Percentiles rank a stretch among this genome's conserved stretches.
These are phyloP conservation scores for Hydrozoanthus gracilis DNA, from an alignment of 92 coral and sea anemone species.

Conservation along the genomic window DNA sequence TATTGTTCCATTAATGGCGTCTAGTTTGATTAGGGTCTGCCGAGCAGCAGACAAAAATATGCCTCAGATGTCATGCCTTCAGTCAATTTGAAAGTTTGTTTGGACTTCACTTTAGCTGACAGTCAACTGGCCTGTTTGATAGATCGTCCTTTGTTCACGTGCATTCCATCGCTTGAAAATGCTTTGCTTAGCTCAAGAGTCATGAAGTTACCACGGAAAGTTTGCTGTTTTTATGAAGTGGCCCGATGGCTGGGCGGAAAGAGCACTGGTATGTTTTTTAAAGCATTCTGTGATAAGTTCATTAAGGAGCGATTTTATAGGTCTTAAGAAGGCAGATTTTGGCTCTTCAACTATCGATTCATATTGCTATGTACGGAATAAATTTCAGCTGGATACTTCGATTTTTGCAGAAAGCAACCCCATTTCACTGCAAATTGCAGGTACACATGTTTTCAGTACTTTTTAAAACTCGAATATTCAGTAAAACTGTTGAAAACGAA, in stretches of 20 bases:
- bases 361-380: too few species aligned
- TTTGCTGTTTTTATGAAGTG: slow-evolving; percentile 27
- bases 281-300: too few species aligned
- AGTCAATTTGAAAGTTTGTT: slow-evolving; percentile 40
- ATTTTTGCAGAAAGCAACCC: too few species aligned
- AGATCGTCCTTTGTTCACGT: slow-evolving; percentile 5
- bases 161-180: slow-evolving; percentile 41
- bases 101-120: slow-evolving; percentile 1
- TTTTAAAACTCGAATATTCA: too few species aligned
- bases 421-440: too few species aligned
- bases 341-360: too few species aligned
- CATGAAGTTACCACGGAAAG: slow-evolving; percentile 32
- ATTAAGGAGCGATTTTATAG: too few species aligned
- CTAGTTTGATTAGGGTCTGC: slow-evolving; percentile 31
- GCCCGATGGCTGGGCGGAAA: slow-evolving; percentile 3
- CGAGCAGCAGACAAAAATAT: slow-evolving; percentile 11
- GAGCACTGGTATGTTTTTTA: not conserved
- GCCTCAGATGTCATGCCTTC: slow-evolving; percentile 32
- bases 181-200: not conserved
- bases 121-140: slow-evolving; percentile 11
- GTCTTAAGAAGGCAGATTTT: too few species aligned
- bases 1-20: not conserved
- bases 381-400: too few species aligned
- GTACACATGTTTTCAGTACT: too few species aligned
- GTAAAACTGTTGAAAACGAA: not conserved